A percentile compares a stretch with the other conserved stretches of the same genome.
Conservation (phyloP, 1,140 invertebrate species). For the Heliconius hermathena region DNA sequence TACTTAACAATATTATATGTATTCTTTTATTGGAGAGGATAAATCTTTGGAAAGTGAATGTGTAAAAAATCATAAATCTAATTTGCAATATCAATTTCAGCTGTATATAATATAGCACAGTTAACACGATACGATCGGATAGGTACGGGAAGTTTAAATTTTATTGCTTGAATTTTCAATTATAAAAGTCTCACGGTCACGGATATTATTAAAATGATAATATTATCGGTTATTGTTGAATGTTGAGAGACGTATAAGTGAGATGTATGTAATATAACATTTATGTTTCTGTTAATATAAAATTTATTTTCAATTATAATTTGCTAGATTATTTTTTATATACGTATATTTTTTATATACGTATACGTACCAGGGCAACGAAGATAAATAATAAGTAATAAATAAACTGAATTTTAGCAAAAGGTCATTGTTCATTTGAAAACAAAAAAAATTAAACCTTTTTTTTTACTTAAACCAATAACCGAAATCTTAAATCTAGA, state of each 20-base stretch:
- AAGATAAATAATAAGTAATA: not conserved
- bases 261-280: too few relatives aligned
- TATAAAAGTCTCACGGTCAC: constrained; percentile 40
- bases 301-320: too few relatives aligned
- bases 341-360: not conserved
- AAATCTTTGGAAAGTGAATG: not conserved
- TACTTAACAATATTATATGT: too few relatives aligned
- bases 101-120: constrained; percentile 17
- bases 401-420: not conserved
- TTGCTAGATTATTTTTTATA: not conserved
- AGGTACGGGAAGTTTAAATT: constrained; percentile 42
- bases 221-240: not conserved
- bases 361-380: too few relatives aligned
- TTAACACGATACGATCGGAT: constrained; percentile 22
- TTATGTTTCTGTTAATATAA: too few relatives aligned
- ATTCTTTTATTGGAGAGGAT: too few relatives aligned
- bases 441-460: not conserved
- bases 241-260: too few relatives aligned
- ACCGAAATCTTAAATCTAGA: not conserved
- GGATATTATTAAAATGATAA: constrained; percentile 23
- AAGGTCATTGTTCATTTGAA: not conserved
- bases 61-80: not conserved
- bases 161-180: constrained; percentile 44
- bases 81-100: not conserved
- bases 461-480: not conserved